Percentiles rank a stretch among this genome's conserved stretches.
These are phyloP conservation scores for Trachelus tabidus DNA, from an alignment of 2,888 invertebrate species.

Conservation along the genomic window DNA sequence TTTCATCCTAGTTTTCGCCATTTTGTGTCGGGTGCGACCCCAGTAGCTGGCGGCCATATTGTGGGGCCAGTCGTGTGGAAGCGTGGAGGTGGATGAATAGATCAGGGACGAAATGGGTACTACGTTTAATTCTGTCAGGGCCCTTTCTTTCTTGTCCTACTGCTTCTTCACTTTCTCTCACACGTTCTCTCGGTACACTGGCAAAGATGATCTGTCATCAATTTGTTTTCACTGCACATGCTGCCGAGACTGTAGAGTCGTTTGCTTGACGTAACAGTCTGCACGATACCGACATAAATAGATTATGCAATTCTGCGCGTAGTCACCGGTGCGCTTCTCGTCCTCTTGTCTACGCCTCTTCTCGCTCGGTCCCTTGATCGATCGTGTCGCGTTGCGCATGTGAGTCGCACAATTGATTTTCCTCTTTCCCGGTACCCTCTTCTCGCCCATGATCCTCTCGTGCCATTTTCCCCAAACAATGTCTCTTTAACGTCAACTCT, in stretches of 20 bases:
- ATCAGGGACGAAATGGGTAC: too few relatives aligned
- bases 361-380: background rate
- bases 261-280: constrained; percentile 41
- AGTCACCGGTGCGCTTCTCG: constrained; percentile 11
- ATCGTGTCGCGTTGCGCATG: constrained; percentile 40
- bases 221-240: constrained; percentile 40
- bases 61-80: constrained; percentile 31
- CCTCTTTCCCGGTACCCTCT: constrained; percentile 18
- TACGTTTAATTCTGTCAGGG: too few relatives aligned
- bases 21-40: constrained; percentile 58
- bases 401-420: constrained; percentile 45
- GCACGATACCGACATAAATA: constrained; percentile 55
- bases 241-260: background rate
- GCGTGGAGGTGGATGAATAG: background rate
- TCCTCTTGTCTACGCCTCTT: background rate
- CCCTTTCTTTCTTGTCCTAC: too few relatives aligned
- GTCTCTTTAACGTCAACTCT: too few relatives aligned
- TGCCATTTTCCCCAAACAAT: too few relatives aligned
- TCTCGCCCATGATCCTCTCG: too few relatives aligned
- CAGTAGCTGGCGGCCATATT: constrained; percentile 58
- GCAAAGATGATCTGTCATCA: constrained; percentile 40
- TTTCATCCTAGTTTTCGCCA: constrained; percentile 52
- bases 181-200: constrained; percentile 25
- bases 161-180: constrained; percentile 6
- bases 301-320: constrained; percentile 51